A percentile compares a stretch with the other conserved stretches of the same genome.
Evolutionary conservation across 2,888 invertebrate genomes (phyloP).

Genomic region (Aporophyla lueneburgensis): DNA sequence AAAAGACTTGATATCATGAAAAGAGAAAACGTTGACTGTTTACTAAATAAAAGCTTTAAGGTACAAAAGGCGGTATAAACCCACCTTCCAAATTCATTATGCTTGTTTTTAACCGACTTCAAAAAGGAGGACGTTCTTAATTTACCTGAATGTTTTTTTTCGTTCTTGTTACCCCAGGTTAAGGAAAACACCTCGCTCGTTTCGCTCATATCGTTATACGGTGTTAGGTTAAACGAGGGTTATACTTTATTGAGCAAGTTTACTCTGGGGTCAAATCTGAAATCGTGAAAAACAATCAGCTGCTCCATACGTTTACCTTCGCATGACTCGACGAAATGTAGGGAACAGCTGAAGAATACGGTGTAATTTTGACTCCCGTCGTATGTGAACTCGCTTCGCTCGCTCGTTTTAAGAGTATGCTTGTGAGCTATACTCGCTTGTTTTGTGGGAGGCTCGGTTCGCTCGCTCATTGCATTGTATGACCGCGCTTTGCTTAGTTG

Average conservation of each 20-base stretch:
- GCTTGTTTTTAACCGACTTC: background rate
- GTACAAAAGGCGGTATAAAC: background rate
- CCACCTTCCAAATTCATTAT: background rate
- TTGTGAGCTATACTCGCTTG: no score
- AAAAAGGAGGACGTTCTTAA: background rate
- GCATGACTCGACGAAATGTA: background rate
- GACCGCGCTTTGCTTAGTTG: background rate
- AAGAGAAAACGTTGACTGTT: slow-evolving; percentile 25
- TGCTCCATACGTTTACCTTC: background rate
- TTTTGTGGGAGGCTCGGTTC: background rate
- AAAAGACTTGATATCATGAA: slow-evolving; percentile 21
- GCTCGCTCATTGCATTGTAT: background rate
- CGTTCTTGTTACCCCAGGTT: background rate
- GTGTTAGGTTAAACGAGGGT: background rate
- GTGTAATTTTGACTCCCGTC: background rate
- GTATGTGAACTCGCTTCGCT: background rate
- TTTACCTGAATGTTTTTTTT: background rate
- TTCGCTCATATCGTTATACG: background rate
- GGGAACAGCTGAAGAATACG: background rate
- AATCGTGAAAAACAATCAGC: background rate
- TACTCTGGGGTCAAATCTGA: background rate
- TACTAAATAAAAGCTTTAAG: slow-evolving; percentile 27
- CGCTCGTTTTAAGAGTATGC: background rate
- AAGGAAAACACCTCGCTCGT: background rate
- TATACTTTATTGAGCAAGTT: background rate